Conservation (phyloP, 2,113 vertebrate genomes). For the Phainopepla nitens region DNA sequence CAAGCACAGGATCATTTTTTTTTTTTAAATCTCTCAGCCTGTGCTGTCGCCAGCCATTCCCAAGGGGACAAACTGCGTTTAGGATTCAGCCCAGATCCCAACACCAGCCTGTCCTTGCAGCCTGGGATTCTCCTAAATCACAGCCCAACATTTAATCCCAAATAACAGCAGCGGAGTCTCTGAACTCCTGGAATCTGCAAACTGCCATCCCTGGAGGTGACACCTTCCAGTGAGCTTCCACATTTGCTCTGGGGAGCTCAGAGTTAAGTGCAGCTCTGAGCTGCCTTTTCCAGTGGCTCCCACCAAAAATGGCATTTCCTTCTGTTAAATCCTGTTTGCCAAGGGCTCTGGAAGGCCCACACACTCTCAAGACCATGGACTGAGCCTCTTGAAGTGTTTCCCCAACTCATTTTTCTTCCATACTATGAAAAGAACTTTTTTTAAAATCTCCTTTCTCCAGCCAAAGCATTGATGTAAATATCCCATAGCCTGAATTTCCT, state of each 20-base stretch:
- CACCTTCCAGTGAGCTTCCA: background rate
- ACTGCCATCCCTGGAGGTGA: fast-evolving
- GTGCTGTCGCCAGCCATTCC: background rate
- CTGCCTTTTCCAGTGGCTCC: background rate
- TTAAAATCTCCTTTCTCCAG: background rate
- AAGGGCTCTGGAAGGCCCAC: background rate
- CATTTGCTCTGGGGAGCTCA: fast-evolving
- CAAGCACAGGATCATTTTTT: background rate
- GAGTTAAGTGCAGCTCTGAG: background rate
- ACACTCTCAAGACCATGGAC: fast-evolving
- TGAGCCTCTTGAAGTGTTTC: background rate
- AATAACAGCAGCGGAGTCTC: background rate
- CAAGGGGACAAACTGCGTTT: background rate
- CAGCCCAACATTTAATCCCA: background rate
- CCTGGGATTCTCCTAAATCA: background rate
- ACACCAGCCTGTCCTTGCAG: background rate
- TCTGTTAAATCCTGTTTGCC: background rate
- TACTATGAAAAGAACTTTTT: fast-evolving
- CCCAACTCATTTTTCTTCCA: background rate
- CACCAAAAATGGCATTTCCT: background rate
- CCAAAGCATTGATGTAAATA: background rate
- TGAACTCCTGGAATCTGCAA: background rate
- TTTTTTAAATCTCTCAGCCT: background rate
- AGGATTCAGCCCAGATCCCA: background rate
- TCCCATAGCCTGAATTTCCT: background rate